These are phyloP conservation scores for Cricetomys ansorgei DNA, from an alignment of 2,113 vertebrate genomes.

Conservation along the genomic window DNA sequence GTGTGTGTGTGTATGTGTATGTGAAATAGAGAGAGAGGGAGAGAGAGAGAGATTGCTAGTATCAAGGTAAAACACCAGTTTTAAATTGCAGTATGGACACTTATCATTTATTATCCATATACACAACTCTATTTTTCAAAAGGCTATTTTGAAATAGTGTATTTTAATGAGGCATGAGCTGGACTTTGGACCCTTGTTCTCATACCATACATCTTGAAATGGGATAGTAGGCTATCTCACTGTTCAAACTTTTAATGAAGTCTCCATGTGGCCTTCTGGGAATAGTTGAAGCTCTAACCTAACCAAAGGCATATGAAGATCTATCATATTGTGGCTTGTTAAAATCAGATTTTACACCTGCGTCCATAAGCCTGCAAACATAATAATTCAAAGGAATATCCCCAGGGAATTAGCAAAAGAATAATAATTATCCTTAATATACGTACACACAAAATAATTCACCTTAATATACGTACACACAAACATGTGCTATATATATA, in stretches of 20 bases:
- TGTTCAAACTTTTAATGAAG: background rate
- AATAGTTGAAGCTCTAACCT: conserved; percentile 45
- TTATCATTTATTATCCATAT: background rate
- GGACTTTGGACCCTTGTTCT: background rate
- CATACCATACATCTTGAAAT: background rate
- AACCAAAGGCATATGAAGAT: background rate
- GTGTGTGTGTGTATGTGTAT: background rate
- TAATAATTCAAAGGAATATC: background rate
- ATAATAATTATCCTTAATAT: background rate
- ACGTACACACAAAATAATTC: background rate
- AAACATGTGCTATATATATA: background rate
- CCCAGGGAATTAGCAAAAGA: background rate
- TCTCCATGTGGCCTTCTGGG: background rate
- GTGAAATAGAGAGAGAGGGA: background rate
- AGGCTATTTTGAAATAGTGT: background rate
- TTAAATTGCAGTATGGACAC: background rate
- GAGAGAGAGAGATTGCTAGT: background rate
- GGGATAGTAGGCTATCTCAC: background rate
- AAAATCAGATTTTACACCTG: conserved; percentile 57
- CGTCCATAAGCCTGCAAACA: background rate
- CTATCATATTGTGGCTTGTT: conserved; percentile 32
- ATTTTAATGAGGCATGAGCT: background rate
- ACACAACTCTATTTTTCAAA: background rate
- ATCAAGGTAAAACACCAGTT: background rate
- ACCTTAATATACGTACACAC: background rate